Evolutionary conservation across 2,113 vertebrate species (phyloP).

Genomic region (Climacteris rufus): DNA sequence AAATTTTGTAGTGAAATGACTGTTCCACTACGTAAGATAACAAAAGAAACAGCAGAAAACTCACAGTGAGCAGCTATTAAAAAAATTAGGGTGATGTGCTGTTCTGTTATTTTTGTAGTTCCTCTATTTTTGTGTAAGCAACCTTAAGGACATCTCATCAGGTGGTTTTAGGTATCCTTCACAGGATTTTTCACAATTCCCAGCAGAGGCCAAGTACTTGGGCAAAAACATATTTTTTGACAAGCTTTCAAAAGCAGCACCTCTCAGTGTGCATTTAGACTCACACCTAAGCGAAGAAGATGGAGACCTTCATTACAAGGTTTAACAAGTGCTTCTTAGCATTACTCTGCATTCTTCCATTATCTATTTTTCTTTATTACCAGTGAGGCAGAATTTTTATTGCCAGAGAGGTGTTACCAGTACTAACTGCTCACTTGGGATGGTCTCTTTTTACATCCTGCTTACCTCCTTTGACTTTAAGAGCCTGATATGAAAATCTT

Average conservation of each 20-base stretch:
- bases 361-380: neutral
- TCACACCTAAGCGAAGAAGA: fast-evolving
- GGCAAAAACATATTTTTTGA: neutral
- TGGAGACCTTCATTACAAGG: neutral
- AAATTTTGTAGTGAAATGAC: neutral
- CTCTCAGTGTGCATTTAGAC: neutral
- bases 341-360: neutral
- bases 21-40: neutral
- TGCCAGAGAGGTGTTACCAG: neutral
- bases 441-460: neutral
- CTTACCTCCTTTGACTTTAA: neutral
- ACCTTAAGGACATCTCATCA: fast-evolving
- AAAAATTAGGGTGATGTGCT: neutral
- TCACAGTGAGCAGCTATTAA: neutral
- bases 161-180: neutral
- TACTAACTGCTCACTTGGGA: neutral
- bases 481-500: neutral
- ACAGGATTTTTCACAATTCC: neutral
- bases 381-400: neutral
- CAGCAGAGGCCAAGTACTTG: neutral
- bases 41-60: neutral
- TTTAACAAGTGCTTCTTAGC: neutral
- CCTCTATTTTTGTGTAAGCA: neutral
- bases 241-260: neutral
- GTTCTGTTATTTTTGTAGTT: neutral